Base-by-base conservation (phyloP, 2,797 vertebrate genomes). In the Dallia pectoralis region DNA sequence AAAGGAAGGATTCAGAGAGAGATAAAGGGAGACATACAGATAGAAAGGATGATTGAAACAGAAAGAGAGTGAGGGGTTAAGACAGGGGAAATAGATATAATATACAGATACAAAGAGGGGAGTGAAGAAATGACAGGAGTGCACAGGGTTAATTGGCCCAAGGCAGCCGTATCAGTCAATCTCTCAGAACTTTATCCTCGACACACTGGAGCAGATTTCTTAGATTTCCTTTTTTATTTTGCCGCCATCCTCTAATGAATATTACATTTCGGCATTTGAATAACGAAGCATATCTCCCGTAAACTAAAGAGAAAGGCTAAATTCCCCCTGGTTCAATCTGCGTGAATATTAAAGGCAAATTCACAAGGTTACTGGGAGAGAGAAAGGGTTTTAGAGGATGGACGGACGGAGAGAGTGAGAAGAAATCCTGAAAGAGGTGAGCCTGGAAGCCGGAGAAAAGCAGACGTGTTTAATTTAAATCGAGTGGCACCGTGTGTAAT, bases 291-390 rank as follows among this genome's bases (percentile, higher is more conserved):
- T 77, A 86, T 88, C 86, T 79, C 85, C 83, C 79, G 84, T 89
- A 90, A 91, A 91, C 89, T 85, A 89, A 77, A 81, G 81, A 87
- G 86, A 87, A 87, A 84, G 48, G 74, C 79, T 74, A 80, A 86
- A 87, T 87, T 87, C 86, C 86, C 79, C 59, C 70, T 81, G 87
- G 84, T 88, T 90, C 78, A 84, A 79, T 86, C 81, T 80, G 84
- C 76, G 82, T 91, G 86, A 89, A 91, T 91, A 90, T 91, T 89
- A 88, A 90, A 89, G 53, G 85, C 71, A 85, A 89, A 89, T 77
- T 83, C 76, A 67, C 77, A 88, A 89, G 86, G 87, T 89, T 88
- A 84, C 76, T 71, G 67, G 6, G 71, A 71, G 65, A 69, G 77
- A 81, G 81, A 74, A 61, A 67, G 72, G 78, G 74, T 78, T 73